Evolutionary conservation across 2,797 vertebrate genomes (phyloP).

Genomic region (Catamblyrhynchus diadema): DNA sequence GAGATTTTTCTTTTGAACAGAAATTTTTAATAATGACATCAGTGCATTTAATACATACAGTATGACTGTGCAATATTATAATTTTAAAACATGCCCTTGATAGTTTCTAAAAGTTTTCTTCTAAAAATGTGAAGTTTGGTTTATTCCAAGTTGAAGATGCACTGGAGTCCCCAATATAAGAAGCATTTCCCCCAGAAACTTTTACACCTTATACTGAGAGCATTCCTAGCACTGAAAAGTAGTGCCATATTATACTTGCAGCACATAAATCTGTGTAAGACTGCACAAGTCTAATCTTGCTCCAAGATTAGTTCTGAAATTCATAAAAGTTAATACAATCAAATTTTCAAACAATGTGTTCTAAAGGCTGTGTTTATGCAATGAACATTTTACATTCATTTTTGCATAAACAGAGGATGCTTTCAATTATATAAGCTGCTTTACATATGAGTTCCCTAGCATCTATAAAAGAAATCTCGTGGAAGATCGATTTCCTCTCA

Average conservation of each 20-base stretch:
- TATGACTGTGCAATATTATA: neutral
- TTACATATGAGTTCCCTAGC: neutral
- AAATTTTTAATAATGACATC: neutral
- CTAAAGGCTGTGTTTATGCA: neutral
- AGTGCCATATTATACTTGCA: neutral
- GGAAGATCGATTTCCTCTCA: neutral
- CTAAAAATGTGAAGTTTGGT: neutral
- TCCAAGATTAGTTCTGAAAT: neutral
- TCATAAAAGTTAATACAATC: neutral
- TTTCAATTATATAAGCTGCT: neutral
- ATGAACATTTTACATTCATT: neutral
- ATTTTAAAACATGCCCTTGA: neutral
- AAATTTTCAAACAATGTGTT: neutral
- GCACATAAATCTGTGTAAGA: neutral
- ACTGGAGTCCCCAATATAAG: neutral
- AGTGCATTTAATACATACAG: neutral
- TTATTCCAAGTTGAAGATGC: neutral
- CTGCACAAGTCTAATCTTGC: neutral
- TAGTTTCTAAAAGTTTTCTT: neutral
- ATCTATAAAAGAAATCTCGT: neutral
- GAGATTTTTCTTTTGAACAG: neutral
- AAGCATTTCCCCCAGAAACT: neutral
- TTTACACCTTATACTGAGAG: neutral
- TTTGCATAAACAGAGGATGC: neutral
- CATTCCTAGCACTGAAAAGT: neutral